These are phyloP conservation scores for Lepidurus packardi DNA, from an alignment of 1,140 invertebrate genomes.

Conservation along the genomic window DNA sequence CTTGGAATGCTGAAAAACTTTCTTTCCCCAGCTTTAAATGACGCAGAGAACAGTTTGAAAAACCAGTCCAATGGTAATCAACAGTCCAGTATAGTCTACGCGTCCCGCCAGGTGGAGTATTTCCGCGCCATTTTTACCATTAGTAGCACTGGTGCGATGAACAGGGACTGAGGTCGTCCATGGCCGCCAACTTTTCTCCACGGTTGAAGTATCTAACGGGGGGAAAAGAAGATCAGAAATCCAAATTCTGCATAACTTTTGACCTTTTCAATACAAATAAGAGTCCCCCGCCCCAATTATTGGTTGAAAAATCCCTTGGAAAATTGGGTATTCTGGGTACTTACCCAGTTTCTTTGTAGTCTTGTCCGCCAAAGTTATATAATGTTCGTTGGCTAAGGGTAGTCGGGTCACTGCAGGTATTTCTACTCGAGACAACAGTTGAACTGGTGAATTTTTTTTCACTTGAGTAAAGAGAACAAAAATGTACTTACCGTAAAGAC, in stretches of 20 bases:
- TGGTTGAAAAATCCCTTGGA: background rate
- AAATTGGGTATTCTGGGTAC: background rate
- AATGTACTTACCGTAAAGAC: conserved; percentile 76
- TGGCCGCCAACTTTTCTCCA: background rate
- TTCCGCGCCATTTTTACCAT: background rate
- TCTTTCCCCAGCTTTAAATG: background rate
- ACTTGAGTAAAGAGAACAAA: background rate
- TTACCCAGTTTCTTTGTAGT: background rate
- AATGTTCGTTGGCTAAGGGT: background rate
- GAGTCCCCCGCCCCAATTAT: background rate
- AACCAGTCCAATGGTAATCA: background rate
- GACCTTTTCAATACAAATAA: background rate
- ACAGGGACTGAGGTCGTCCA: background rate
- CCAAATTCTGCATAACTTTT: background rate
- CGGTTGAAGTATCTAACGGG: background rate
- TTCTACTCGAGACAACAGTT: background rate
- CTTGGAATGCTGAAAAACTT: background rate
- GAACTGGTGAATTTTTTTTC: background rate
- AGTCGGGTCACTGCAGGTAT: conserved; percentile 6
- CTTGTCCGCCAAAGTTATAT: background rate
- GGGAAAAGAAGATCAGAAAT: background rate
- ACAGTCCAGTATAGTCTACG: background rate
- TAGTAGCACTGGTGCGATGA: background rate
- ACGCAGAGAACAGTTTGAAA: background rate
- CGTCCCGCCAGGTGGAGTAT: background rate